Percentiles rank a stretch among this genome's conserved stretches.
phyloP scores from a whole-genome alignment of 2,888 invertebrate genomes.

The Seira ritae region DNA sequence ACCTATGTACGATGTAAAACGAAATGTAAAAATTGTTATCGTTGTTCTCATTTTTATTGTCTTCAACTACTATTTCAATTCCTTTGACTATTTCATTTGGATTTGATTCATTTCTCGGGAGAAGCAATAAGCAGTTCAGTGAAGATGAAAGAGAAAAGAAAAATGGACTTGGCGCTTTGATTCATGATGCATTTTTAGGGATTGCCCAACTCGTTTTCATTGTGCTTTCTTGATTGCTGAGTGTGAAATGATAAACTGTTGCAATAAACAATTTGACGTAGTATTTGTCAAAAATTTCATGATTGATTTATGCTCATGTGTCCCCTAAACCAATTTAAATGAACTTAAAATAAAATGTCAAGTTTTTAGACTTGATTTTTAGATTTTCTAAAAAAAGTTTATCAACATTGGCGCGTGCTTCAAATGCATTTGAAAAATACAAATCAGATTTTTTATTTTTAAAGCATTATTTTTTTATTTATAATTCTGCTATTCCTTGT shows the following conservation, averaged over 20 bases:
- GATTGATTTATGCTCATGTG: slow-evolving; percentile 1
- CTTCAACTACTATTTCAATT: slow-evolving; percentile 10
- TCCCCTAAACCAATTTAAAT: too few relatives aligned
- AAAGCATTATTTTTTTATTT: not conserved
- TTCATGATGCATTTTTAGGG: slow-evolving; percentile 8
- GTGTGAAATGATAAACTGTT: slow-evolving; percentile 7
- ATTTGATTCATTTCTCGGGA: not conserved
- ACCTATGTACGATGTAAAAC: too few relatives aligned
- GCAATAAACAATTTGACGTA: slow-evolving; percentile 18
- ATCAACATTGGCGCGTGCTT: too few relatives aligned
- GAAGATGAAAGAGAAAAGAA: not conserved
- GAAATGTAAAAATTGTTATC: slow-evolving; percentile 12
- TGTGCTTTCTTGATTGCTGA: not conserved
- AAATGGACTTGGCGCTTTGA: not conserved
- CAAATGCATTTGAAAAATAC: too few relatives aligned
- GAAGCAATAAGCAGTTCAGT: too few relatives aligned
- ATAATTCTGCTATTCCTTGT: too few relatives aligned
- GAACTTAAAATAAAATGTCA: not conserved
- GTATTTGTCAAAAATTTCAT: not conserved
- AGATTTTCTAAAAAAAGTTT: too few relatives aligned
- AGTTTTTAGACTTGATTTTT: not conserved
- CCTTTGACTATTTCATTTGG: slow-evolving; percentile 1
- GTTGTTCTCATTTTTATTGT: not conserved
- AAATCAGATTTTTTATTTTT: not conserved
- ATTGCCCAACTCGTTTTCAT: slow-evolving; percentile 18